phyloP scores from a whole-genome alignment of 1,140 invertebrate genomes.

The Neomicropteryx cornuta region DNA sequence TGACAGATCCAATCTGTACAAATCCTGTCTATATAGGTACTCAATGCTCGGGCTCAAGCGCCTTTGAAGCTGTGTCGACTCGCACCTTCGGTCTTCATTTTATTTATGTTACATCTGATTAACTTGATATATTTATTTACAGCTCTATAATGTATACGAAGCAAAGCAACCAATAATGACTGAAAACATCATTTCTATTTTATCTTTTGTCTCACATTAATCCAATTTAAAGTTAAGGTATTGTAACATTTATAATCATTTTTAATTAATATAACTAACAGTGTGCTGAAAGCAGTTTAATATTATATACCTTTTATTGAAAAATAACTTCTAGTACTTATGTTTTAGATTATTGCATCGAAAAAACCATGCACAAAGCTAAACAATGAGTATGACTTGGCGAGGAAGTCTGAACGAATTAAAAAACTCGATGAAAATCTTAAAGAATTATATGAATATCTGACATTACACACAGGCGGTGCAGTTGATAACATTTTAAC shows the following conservation, averaged over 20 bases:
- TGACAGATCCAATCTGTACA: too few species aligned
- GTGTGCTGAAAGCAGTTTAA: too few species aligned
- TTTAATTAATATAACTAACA: constrained; percentile 17
- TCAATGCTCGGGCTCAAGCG: too few species aligned
- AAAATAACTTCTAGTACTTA: constrained; percentile 3
- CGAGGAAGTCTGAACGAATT: constrained; percentile 41
- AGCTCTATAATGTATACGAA: too few species aligned
- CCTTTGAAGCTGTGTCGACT: too few species aligned
- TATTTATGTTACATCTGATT: too few species aligned
- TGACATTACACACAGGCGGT: constrained; percentile 54
- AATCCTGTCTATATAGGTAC: too few species aligned
- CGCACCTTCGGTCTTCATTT: too few species aligned
- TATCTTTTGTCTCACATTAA: too few species aligned
- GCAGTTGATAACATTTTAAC: constrained; percentile 50
- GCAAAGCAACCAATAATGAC: too few species aligned
- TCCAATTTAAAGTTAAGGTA: not conserved
- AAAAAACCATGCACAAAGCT: constrained; percentile 53
- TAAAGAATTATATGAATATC: constrained; percentile 47
- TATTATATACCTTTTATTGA: constrained; percentile 6
- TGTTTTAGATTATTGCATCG: constrained; percentile 44
- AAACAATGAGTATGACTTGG: constrained; percentile 41
- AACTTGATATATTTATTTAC: too few species aligned
- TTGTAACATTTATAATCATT: constrained; percentile 6
- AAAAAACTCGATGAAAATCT: constrained; percentile 44
- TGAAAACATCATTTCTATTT: too few species aligned